Evolutionary conservation across 2,888 invertebrate species (phyloP).

Genomic region (Tholera decimalis): DNA sequence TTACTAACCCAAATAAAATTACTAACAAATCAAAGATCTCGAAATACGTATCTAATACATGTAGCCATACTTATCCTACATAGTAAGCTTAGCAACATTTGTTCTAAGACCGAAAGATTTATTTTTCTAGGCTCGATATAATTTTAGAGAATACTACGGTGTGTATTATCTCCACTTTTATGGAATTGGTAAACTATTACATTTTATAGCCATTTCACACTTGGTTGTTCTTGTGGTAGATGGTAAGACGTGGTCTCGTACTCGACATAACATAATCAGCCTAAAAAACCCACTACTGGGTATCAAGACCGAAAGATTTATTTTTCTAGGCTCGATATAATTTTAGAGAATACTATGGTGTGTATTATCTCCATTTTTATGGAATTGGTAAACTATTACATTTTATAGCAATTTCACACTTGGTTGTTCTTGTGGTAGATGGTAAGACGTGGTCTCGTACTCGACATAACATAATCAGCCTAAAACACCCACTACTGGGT

Average conservation of each 20-base stretch:
- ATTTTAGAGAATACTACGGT: conserved; percentile 5
- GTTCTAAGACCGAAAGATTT: conserved; percentile 24
- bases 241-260: too few species aligned
- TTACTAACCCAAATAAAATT: conserved; percentile 27
- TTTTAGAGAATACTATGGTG: conserved; percentile 5
- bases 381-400: too few species aligned
- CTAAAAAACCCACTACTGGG: too few species aligned
- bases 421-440: too few species aligned
- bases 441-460: too few species aligned
- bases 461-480: too few species aligned
- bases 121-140: conserved; percentile 36
- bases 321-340: conserved; percentile 35
- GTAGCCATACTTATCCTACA: conserved; percentile 28
- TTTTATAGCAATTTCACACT: conserved; percentile 3
- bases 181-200: too few species aligned
- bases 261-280: too few species aligned
- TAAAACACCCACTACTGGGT: too few species aligned
- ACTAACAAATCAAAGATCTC: conserved; percentile 43
- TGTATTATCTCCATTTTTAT: conserved; percentile 11
- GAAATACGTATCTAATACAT: conserved; percentile 25
- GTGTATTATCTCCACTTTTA: conserved; percentile 12
- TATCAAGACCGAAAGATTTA: conserved; percentile 26
- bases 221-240: too few species aligned
- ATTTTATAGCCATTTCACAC: conserved; percentile 4
- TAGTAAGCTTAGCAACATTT: conserved; percentile 37